Percentiles rank a stretch among this genome's conserved stretches.
Conservation (phyloP, 2,888 invertebrate genomes). For the Xylocampa areola region DNA sequence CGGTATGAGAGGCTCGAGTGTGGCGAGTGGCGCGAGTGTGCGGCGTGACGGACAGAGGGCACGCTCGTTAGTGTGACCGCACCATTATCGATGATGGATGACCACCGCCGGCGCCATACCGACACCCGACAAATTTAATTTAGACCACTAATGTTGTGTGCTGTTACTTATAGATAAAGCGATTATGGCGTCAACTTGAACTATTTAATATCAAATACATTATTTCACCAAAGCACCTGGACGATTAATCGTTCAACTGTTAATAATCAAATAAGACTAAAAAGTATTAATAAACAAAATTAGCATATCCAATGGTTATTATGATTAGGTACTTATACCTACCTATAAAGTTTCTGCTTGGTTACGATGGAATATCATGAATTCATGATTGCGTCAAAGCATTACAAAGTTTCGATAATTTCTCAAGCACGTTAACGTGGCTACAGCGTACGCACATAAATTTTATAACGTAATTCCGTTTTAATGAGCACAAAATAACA, state of each 20-base stretch:
- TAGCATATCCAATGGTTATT: constrained; percentile 2
- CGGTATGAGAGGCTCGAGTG: constrained; percentile 17
- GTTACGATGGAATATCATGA: background rate
- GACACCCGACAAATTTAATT: constrained; percentile 87
- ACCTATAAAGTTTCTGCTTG: constrained; percentile 16
- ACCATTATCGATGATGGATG: constrained; percentile 87
- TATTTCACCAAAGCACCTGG: constrained; percentile 4
- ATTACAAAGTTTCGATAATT: constrained; percentile 78
- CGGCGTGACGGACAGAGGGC: constrained; percentile 66
- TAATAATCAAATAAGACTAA: background rate
- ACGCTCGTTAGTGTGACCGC: constrained; percentile 81
- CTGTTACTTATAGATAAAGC: constrained; percentile 70
- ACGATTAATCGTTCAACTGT: constrained; percentile 14
- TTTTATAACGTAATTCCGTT: constrained; percentile 83
- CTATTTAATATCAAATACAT: constrained; percentile 29
- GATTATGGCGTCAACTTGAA: constrained; percentile 57
- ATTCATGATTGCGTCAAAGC: constrained; percentile 36
- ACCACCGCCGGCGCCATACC: constrained; percentile 78
- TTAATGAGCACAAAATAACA: constrained; percentile 84
- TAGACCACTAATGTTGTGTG: constrained; percentile 80
- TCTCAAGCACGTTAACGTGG: constrained; percentile 73
- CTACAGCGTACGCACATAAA: constrained; percentile 78
- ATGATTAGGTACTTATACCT: constrained; percentile 18
- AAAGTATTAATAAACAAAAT: background rate
- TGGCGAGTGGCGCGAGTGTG: constrained; percentile 23